Percentiles rank a stretch among this genome's conserved stretches.
Evolutionary conservation across 1,140 invertebrate genomes (phyloP).

Genomic region (Penaeus japonicus): DNA sequence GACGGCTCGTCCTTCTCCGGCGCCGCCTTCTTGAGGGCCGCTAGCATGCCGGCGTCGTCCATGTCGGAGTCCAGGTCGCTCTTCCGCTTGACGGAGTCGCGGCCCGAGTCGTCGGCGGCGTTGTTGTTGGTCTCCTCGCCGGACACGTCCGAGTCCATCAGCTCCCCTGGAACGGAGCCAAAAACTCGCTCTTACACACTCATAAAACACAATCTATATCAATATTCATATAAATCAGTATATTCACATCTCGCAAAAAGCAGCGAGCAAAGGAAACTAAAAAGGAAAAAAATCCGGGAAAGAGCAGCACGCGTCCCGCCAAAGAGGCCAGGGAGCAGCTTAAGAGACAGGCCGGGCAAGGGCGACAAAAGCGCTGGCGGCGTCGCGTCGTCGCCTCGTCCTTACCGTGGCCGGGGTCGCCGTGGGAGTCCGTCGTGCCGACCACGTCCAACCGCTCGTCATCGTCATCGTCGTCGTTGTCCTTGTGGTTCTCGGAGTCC

Average conservation of each 20-base stretch:
- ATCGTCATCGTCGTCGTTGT: slow-evolving; percentile 75
- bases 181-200: not conserved
- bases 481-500: slow-evolving; percentile 58
- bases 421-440: slow-evolving; percentile 70
- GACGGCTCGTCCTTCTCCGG: slow-evolving; percentile 55
- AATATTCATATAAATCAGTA: not conserved
- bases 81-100: slow-evolving; percentile 57
- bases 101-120: slow-evolving; percentile 53
- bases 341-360: no score
- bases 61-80: slow-evolving; percentile 55
- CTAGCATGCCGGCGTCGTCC: slow-evolving; percentile 50
- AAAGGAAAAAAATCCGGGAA: not conserved
- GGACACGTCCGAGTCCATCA: slow-evolving; percentile 58
- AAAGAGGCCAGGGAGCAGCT: no score
- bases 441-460: slow-evolving; percentile 89
- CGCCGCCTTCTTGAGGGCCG: slow-evolving; percentile 56
- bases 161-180: slow-evolving; percentile 8
- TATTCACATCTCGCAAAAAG: no score
- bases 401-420: slow-evolving; percentile 55
- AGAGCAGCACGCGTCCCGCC: no score
- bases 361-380: no score
- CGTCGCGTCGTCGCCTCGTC: not conserved
- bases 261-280: not conserved
- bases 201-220: not conserved
- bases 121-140: slow-evolving; percentile 59